These are phyloP conservation scores for Drosophila saltans DNA, from an alignment of 1,140 invertebrate species.

Conservation along the genomic window DNA sequence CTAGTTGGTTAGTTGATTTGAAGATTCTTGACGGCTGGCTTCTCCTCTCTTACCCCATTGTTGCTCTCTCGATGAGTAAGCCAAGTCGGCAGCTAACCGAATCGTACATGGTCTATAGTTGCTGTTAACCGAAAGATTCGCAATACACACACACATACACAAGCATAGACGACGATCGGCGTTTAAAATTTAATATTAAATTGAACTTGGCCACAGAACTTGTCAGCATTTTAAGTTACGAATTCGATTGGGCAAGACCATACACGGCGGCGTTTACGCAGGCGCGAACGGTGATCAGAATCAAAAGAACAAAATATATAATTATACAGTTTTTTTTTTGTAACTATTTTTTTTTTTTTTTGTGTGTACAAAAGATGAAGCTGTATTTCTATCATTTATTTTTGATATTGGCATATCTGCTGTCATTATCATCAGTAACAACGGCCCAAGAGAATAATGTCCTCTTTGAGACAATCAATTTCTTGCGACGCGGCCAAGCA, in stretches of 20 bases:
- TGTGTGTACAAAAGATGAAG: conserved; percentile 12
- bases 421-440: background rate
- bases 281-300: conserved; percentile 34
- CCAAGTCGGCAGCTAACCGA: conserved; percentile 26
- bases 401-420: conserved; percentile 7
- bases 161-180: conserved; percentile 27
- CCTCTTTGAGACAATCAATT: conserved; percentile 72
- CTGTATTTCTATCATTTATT: conserved; percentile 21
- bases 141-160: conserved; percentile 27
- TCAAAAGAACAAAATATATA: conserved; percentile 4
- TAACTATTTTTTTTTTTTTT: conserved; percentile 13
- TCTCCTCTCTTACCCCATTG: background rate
- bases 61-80: conserved; percentile 9
- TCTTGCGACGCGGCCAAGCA: conserved; percentile 62
- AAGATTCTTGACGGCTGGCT: conserved; percentile 60
- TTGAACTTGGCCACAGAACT: conserved; percentile 73
- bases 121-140: conserved; percentile 39
- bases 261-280: conserved; percentile 12
- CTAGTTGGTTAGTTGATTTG: conserved; percentile 33
- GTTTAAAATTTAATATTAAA: conserved; percentile 77
- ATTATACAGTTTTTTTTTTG: background rate
- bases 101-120: conserved; percentile 10
- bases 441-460: conserved; percentile 69
- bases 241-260: conserved; percentile 71
- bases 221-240: conserved; percentile 77